Conservation (phyloP, 2,113 vertebrate genomes). For the Labeo catla region DNA sequence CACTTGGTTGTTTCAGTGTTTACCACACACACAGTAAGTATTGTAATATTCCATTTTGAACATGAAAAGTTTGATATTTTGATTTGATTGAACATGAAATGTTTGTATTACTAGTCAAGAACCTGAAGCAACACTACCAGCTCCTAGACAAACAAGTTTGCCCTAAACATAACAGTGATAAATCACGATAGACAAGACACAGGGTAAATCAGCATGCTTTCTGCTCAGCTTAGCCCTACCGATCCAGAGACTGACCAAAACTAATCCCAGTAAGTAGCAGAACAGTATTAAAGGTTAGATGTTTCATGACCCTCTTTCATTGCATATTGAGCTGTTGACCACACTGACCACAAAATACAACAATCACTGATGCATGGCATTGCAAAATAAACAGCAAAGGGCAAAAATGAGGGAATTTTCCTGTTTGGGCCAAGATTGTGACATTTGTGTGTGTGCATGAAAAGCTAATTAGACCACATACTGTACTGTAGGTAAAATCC, state of each 20-base stretch:
- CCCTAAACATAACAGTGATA: background rate
- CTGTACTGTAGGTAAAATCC: background rate
- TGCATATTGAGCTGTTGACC: conserved; percentile 74
- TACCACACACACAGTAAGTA: background rate
- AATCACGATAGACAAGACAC: background rate
- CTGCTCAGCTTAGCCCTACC: background rate
- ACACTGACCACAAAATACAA: conserved; percentile 69
- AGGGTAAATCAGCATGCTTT: background rate
- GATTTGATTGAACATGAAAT: background rate
- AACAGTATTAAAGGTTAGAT: background rate
- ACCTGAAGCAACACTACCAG: background rate
- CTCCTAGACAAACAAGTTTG: background rate
- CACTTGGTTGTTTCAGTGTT: background rate
- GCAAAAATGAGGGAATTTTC: background rate
- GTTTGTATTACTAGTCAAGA: background rate
- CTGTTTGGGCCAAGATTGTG: background rate
- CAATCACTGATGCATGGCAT: background rate
- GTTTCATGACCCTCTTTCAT: conserved; percentile 54
- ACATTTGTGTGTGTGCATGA: background rate
- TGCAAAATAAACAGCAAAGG: background rate
- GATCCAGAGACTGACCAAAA: background rate
- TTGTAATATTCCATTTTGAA: background rate
- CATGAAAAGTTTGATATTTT: background rate
- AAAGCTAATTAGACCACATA: background rate
- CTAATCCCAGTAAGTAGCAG: conserved; percentile 21